Conservation (phyloP, 2,113 vertebrate species). For the Vulpes vulpes region DNA sequence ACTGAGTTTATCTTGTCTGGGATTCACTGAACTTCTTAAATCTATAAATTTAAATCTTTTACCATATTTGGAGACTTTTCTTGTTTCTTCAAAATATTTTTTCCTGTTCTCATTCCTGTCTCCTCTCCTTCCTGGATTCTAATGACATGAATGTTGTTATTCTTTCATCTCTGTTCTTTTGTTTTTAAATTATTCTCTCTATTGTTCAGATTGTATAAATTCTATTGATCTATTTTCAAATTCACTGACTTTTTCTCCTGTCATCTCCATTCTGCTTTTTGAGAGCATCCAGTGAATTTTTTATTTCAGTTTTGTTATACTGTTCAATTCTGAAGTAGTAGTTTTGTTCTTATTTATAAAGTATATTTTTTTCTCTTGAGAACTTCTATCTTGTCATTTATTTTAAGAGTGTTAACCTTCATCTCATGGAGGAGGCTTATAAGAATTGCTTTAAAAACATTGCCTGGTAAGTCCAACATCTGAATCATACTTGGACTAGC, state of each 20-base stretch:
- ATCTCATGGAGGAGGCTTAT: not conserved
- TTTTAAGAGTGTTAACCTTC: constrained; percentile 19
- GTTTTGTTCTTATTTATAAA: not conserved
- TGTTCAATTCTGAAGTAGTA: not conserved
- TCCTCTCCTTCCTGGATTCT: not conserved
- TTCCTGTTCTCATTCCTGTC: not conserved
- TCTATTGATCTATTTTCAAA: not conserved
- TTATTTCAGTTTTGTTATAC: not conserved
- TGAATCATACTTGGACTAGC: not conserved
- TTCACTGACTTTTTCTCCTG: not conserved
- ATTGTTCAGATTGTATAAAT: not conserved
- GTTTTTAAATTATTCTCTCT: not conserved
- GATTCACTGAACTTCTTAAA: not conserved
- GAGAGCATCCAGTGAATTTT: not conserved
- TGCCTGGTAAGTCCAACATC: not conserved
- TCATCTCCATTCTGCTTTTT: not conserved
- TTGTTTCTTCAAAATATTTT: not conserved
- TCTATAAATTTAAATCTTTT: not conserved
- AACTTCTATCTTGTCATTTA: not conserved
- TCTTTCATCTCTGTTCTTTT: not conserved
- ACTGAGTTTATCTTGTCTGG: not conserved
- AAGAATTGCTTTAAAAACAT: not conserved
- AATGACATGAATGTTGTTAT: not conserved
- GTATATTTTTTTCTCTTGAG: not conserved
- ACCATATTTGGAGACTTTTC: not conserved